Base-by-base conservation (phyloP, 2,797 vertebrate genomes). In the Nyctibius grandis region DNA sequence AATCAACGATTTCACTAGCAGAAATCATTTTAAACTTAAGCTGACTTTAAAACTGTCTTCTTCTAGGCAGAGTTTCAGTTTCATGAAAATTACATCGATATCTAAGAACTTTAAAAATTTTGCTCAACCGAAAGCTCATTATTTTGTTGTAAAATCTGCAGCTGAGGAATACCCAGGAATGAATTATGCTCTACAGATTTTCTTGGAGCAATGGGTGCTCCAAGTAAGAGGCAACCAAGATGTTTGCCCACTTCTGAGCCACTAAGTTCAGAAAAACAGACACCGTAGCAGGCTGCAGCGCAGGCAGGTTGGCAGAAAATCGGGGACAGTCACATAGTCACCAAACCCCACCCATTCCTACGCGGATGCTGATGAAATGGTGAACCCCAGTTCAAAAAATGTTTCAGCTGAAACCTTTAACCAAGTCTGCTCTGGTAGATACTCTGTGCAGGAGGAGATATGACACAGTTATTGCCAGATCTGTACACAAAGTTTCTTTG, bases 281-380 rank as follows among this genome's bases (percentile, higher is more conserved):
- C 4, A 2, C 0, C 0, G 8, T 5, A 68, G 25, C 21, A 85
- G 47, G 40, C 16, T 40, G 26, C 28, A 9, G 11, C 3, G 4
- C 38, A 13, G 31, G 28, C 38, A 44, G 18, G 36, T 31, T 31
- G 47, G 54, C 29, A 47, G 50, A 31, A 45, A 23, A 85, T 6
- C 17, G 21, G 42, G 16, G 51, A 12, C 36, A 28, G 31, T 23
- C 57, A 20, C 47, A 3, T 1, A 7, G 42, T 22, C 67, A 42
- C 14, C 28, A 48, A 40, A 48, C 5, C 12, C 48, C 63, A 44
- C 3, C n/a, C 56, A 6, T 25, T 48, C 36, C 76, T 28, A n/a
- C 2, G 0, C 0, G 17, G 81, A 17, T 12, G 19, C 15, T 38
- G 42, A 33, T 4, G 31, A 31, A 61, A 70, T 5, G 12, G 12